phyloP scores from a whole-genome alignment of 2,888 invertebrate species.

The Synergus japonicus region DNA sequence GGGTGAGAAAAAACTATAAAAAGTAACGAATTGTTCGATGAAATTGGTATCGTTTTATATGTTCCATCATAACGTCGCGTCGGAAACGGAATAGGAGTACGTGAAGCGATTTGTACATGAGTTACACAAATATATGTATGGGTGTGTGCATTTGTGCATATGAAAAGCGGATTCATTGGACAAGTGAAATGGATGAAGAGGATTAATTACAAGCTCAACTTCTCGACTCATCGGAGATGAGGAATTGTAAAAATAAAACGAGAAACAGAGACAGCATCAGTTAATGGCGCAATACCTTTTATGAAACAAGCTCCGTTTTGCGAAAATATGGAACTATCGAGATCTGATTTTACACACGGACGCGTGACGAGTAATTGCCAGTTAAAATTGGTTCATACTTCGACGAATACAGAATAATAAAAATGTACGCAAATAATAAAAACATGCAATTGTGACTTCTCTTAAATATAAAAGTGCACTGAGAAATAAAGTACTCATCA shows the following conservation, averaged over 20 bases:
- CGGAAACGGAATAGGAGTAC: neutral
- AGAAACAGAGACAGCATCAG: neutral
- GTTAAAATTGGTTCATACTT: neutral
- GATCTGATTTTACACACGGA: neutral
- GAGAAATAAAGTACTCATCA: neutral
- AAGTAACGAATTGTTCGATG: constrained; percentile 3
- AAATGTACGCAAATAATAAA: neutral
- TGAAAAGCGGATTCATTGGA: constrained; percentile 2
- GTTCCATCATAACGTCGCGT: neutral
- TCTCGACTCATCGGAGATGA: constrained; percentile 47
- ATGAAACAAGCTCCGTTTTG: neutral
- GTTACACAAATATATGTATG: neutral
- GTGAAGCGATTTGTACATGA: constrained; percentile 1
- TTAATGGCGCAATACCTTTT: neutral
- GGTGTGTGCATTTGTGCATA: neutral
- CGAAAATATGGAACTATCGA: neutral
- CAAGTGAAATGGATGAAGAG: constrained; percentile 24
- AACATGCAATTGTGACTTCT: neutral
- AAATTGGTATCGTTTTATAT: neutral
- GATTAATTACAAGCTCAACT: constrained; percentile 48
- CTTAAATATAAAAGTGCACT: too few species aligned
- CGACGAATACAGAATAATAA: neutral
- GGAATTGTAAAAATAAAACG: constrained; percentile 46
- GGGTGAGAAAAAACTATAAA: constrained; percentile 6
- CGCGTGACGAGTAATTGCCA: neutral